Conservation (phyloP, 2,113 vertebrate species). For the Eidolon helvum region DNA sequence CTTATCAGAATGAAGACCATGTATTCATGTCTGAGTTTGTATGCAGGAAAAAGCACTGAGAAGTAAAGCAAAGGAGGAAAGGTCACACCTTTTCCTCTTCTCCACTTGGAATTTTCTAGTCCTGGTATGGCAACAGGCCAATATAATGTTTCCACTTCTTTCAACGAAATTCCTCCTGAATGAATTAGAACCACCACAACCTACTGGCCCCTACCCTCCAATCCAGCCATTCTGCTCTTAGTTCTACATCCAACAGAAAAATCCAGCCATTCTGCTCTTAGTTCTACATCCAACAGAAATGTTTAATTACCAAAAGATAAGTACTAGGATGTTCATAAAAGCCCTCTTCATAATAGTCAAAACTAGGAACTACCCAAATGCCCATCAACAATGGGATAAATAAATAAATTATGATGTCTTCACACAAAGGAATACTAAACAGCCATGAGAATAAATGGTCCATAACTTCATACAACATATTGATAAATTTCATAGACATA, state of each 20-base stretch:
- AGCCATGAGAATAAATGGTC: background rate
- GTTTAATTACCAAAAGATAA: slow-evolving; percentile 20
- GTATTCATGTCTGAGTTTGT: background rate
- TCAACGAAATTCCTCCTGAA: background rate
- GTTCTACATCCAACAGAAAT: background rate
- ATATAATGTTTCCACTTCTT: background rate
- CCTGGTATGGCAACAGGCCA: background rate
- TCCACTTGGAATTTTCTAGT: background rate
- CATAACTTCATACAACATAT: background rate
- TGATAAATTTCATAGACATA: background rate
- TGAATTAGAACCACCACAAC: background rate
- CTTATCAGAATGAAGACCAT: background rate
- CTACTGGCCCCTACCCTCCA: background rate
- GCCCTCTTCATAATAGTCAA: background rate
- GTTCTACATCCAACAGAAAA: background rate
- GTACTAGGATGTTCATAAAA: background rate
- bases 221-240: background rate
- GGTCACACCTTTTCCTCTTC: background rate
- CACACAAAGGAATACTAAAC: background rate
- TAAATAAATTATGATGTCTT: background rate
- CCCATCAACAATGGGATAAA: background rate
- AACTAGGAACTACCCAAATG: background rate
- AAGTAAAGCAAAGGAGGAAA: background rate
- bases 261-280: background rate
- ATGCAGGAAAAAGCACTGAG: background rate